These are phyloP conservation scores for Miltochrista miniata DNA, from an alignment of 2,888 invertebrate species.

Conservation along the genomic window DNA sequence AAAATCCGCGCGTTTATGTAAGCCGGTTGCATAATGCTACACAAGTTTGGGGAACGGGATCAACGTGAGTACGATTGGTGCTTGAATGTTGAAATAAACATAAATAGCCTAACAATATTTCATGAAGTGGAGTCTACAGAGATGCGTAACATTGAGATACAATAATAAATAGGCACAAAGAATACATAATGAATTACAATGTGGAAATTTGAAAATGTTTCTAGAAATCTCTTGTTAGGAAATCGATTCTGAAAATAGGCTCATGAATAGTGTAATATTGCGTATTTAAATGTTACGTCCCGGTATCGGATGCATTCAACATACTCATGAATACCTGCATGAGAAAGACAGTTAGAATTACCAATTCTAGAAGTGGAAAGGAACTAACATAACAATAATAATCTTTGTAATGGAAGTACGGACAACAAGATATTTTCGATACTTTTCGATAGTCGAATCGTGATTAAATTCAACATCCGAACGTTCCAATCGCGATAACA, in stretches of 20 bases:
- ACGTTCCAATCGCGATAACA: conserved; percentile 73
- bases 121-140: not conserved
- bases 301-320: conserved; percentile 10
- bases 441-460: conserved; percentile 47
- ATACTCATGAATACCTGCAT: conserved; percentile 27
- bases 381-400: conserved; percentile 5
- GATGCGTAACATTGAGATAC: not conserved
- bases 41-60: conserved; percentile 63
- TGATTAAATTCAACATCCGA: conserved; percentile 72
- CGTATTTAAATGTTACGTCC: conserved; percentile 17
- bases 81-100: conserved; percentile 40
- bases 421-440: conserved; percentile 52
- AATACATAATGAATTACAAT: not conserved
- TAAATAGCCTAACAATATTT: not conserved
- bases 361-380: conserved; percentile 19
- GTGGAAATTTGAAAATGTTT: conserved; percentile 1
- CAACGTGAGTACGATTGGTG: conserved; percentile 55
- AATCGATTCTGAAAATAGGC: conserved; percentile 7
- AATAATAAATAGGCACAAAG: not conserved
- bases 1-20: conserved; percentile 66
- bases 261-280: conserved; percentile 25
- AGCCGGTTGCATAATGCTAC: conserved; percentile 73
- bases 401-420: conserved; percentile 37
- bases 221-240: conserved; percentile 16
- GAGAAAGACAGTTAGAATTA: conserved; percentile 27